Percentiles rank a stretch among this genome's conserved stretches.
phyloP scores from a whole-genome alignment of 2,888 invertebrate genomes.

The Meandrusa payeni region DNA sequence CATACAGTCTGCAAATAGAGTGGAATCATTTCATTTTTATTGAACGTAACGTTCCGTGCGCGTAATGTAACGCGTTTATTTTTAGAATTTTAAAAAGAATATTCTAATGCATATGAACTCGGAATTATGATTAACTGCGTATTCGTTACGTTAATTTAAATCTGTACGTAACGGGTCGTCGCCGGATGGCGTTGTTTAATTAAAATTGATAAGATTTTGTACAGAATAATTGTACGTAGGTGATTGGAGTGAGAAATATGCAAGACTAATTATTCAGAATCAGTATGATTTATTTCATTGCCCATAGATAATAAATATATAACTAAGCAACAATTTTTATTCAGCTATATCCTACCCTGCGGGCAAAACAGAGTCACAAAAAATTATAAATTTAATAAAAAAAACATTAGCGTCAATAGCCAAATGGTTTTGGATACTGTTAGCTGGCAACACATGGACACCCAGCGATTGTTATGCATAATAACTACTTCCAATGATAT shows the following conservation, averaged over 20 bases:
- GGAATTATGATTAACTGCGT: constrained; percentile 15
- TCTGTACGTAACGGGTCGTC: constrained; percentile 3
- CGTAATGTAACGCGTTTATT: constrained; percentile 33
- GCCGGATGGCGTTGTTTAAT: constrained; percentile 16
- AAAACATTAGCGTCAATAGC: too few relatives aligned
- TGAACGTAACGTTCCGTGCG: constrained; percentile 39
- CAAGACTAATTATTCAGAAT: constrained; percentile 5
- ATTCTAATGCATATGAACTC: background rate
- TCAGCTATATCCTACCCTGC: too few relatives aligned
- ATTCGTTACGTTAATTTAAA: constrained; percentile 17
- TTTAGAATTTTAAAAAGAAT: constrained; percentile 12
- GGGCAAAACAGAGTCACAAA: too few relatives aligned
- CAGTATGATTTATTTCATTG: too few relatives aligned
- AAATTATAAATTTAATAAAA: too few relatives aligned
- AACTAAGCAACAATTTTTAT: too few relatives aligned
- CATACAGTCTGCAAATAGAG: constrained; percentile 60
- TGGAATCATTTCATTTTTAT: constrained; percentile 37
- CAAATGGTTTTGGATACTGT: too few relatives aligned
- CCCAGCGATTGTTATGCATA: too few relatives aligned
- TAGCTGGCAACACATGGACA: too few relatives aligned
- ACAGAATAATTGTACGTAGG: constrained; percentile 15
- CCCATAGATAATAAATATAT: too few relatives aligned
- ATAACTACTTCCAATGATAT: too few relatives aligned
- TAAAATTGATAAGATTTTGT: constrained; percentile 20
- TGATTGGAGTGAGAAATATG: constrained; percentile 4